phyloP scores from a whole-genome alignment of 2,797 vertebrate genomes.

The Heteromormyrus szaboi region DNA sequence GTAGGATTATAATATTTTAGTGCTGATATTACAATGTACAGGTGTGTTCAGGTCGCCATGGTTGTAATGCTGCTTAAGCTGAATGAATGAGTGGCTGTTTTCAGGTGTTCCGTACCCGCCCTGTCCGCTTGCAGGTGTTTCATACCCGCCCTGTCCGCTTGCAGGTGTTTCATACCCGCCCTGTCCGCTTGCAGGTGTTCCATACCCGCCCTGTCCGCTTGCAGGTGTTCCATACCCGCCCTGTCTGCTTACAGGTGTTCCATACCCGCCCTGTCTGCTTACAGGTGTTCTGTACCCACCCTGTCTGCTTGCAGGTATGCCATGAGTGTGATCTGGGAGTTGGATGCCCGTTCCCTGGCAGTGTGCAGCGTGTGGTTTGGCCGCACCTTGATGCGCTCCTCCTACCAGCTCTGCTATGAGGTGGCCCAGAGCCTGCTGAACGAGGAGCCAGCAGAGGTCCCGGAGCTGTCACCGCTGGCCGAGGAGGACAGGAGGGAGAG shows the following conservation, averaged over 20 bases:
- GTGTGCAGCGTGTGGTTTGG: slow-evolving; percentile 67
- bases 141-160: not conserved
- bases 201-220: not conserved
- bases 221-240: too few species aligned
- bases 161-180: not conserved
- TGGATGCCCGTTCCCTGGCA: slow-evolving; percentile 65
- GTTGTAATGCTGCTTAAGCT: not conserved
- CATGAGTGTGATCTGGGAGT: slow-evolving; percentile 85
- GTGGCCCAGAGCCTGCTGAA: slow-evolving; percentile 80
- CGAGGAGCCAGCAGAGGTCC: slow-evolving; percentile 63
- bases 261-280: not conserved
- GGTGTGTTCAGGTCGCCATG: not conserved
- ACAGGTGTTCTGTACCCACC: not conserved
- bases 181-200: too few species aligned
- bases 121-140: too few species aligned
- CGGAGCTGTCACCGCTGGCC: slow-evolving; percentile 60
- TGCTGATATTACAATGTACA: not conserved
- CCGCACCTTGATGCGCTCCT: slow-evolving; percentile 77
- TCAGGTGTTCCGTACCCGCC: not conserved
- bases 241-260: too few species aligned
- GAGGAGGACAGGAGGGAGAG: slow-evolving; percentile 45
- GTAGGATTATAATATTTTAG: not conserved
- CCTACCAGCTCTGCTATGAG: slow-evolving; percentile 89
- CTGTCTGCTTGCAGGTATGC: slow-evolving; percentile 70
- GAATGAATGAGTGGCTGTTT: not conserved